Evolutionary conservation across 1,140 invertebrate genomes (phyloP).

Genomic region (Argopecten irradians): DNA sequence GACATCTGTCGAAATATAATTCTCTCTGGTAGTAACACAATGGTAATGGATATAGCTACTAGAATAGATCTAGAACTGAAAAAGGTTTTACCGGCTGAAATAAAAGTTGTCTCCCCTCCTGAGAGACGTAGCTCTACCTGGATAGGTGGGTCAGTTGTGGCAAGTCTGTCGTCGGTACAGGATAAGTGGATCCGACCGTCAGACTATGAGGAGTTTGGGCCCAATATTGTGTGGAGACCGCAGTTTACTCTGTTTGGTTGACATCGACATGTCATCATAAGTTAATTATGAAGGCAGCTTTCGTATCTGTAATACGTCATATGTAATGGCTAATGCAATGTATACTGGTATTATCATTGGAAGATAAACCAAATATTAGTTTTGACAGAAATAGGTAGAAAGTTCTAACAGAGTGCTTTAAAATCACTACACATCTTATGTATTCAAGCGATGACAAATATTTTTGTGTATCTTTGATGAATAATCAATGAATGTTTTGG

Average conservation of each 20-base stretch:
- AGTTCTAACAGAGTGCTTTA: no score
- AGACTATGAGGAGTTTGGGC: constrained; percentile 44
- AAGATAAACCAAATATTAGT: no score
- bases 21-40: constrained; percentile 93
- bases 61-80: constrained; percentile 83
- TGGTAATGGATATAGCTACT: constrained; percentile 80
- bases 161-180: background rate
- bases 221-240: constrained; percentile 29
- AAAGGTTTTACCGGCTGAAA: constrained; percentile 84
- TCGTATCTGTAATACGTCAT: no score
- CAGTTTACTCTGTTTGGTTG: background rate
- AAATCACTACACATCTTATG: no score
- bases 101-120: constrained; percentile 90
- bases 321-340: no score
- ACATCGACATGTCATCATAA: background rate
- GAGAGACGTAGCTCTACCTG: constrained; percentile 76
- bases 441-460: no score
- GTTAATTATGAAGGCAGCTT: no score
- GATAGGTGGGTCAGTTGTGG: constrained; percentile 38
- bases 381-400: no score
- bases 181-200: background rate
- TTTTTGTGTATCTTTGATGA: no score
- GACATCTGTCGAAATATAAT: constrained; percentile 94
- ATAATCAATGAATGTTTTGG: no score
- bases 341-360: no score